These are phyloP conservation scores for Microtus ochrogaster DNA, from an alignment of 2,113 vertebrate genomes.

Conservation along the genomic window DNA sequence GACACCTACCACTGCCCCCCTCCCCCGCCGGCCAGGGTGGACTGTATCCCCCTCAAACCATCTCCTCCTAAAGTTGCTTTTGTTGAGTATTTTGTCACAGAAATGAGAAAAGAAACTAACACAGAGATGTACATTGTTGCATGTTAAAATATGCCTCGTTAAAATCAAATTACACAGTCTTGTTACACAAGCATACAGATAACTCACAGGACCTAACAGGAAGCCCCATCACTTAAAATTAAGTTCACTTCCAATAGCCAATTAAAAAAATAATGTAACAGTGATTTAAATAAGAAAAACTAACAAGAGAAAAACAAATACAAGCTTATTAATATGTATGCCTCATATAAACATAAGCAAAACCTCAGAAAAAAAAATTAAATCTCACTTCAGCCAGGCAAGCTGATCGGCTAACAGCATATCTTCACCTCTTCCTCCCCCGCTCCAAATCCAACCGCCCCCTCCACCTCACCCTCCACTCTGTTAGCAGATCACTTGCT, in stretches of 20 bases:
- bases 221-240: background rate
- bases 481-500: background rate
- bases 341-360: background rate
- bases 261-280: background rate
- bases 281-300: background rate
- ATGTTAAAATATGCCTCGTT: background rate
- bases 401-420: background rate
- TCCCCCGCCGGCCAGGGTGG: background rate
- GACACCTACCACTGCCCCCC: too few species aligned
- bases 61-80: background rate
- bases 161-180: background rate
- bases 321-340: background rate
- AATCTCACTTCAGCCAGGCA: background rate
- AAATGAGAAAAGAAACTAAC: background rate
- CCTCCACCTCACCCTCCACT: background rate
- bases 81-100: background rate
- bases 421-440: background rate
- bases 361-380: background rate
- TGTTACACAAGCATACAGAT: background rate
- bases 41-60: background rate
- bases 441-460: background rate
- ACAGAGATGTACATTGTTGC: background rate
- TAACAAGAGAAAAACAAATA: constrained; percentile 24
- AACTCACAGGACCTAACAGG: background rate
- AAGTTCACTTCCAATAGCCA: background rate